Conservation (phyloP, 2,888 invertebrate species). For the Thymelicus lineola region DNA sequence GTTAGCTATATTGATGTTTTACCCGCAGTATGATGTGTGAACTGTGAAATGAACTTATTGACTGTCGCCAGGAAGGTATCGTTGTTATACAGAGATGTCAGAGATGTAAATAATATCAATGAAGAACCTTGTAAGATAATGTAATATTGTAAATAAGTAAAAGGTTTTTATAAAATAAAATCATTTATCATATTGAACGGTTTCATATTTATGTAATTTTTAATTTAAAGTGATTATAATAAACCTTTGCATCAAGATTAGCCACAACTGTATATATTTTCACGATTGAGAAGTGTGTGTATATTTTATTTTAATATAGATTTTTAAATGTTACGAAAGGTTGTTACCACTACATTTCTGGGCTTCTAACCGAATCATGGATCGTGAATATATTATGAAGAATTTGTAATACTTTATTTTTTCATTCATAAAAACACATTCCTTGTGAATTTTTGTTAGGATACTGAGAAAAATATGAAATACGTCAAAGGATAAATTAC, state of each 20-base stretch:
- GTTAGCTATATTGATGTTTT: too few species aligned
- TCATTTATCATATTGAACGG: neutral
- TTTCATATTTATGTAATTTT: slow-evolving; percentile 8
- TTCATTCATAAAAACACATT: slow-evolving; percentile 24
- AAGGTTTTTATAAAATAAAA: neutral
- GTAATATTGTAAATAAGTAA: slow-evolving; percentile 24
- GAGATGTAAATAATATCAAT: slow-evolving; percentile 24
- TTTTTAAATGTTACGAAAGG: slow-evolving; percentile 1
- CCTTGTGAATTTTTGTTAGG: slow-evolving; percentile 27
- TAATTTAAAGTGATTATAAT: neutral
- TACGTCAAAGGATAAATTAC: neutral
- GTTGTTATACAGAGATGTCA: slow-evolving; percentile 16
- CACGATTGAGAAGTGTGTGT: neutral
- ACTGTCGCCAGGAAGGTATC: neutral
- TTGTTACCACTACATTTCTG: slow-evolving; percentile 2
- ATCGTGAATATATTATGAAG: neutral
- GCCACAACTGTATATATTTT: slow-evolving; percentile 5
- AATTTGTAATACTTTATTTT: neutral
- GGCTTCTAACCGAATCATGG: neutral
- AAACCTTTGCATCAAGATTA: neutral
- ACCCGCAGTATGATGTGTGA: too few species aligned
- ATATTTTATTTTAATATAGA: neutral
- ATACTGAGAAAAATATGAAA: slow-evolving; percentile 18
- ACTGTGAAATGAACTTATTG: too few species aligned
- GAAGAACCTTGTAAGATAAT: slow-evolving; percentile 11